Evolutionary conservation across 2,888 invertebrate genomes (phyloP), one percentile per base, ranked within the genome.

Genomic region (Amiota mariae): DNA sequence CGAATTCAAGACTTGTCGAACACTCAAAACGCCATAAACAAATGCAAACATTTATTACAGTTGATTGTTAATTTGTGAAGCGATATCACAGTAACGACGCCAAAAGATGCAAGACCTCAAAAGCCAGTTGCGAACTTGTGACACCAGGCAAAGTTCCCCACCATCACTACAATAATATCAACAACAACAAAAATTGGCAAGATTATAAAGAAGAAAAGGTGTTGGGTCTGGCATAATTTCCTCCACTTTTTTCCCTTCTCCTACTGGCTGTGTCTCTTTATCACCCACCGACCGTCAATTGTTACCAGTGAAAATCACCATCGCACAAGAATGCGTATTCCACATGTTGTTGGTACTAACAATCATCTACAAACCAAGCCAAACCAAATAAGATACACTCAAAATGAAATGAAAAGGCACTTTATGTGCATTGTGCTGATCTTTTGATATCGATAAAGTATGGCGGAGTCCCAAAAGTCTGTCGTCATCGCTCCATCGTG

Each of bases 11-110:
- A 6, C 8, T 36, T 67, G 49, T 15, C 54, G 67, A 68, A 68
- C 67, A 68, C 67, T 64, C 64, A 36, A 71, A 73, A 70, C 75
- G 79, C 79, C 84, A 85, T 85, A 87, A 82, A 87, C 86, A 85
- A 87, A 86, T 82, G 85, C 84, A 80, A 85, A 80, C 81, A 80
- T 86, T 80, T 86, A 84, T 87, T 85, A 83, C 84, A 77, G 79
- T 82, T 81, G 87, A 87, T 87, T 87, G 87, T 87, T 87, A 87
- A 87, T 87, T 87, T 87, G 87, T 87, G 87, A 87, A 82, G 81
- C 87, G 87, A 86, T 86, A 87, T 86, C 80, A 82, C 85, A 76
- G 72, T 71, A 73, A 63, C 59, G 74, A 49, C 68, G 54, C 71
- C 78, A 18, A 49, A 8, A 47, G 51, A 18, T 18, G n/a, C 63